Percentiles rank a stretch among this genome's conserved stretches.
These are phyloP conservation scores for Phymanthus crucifer DNA, from an alignment of 92 coral and sea anemone species.

Conservation along the genomic window DNA sequence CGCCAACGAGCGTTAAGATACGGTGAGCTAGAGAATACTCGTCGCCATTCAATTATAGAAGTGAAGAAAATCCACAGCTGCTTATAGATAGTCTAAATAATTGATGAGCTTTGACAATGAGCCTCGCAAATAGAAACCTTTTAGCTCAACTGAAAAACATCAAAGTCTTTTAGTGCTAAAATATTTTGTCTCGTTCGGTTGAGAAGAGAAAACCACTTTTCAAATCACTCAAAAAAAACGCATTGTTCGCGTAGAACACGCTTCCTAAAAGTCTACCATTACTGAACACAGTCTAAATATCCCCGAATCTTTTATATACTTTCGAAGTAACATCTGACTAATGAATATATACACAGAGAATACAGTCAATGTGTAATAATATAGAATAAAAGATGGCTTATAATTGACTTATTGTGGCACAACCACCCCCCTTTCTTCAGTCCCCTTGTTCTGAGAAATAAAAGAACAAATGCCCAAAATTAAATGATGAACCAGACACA, in stretches of 20 bases:
- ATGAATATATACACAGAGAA: background rate
- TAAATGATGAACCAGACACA: background rate
- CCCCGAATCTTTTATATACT: too few relatives aligned
- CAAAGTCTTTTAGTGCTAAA: slow-evolving; percentile 30
- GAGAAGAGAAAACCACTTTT: background rate
- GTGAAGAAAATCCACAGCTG: slow-evolving; percentile 16
- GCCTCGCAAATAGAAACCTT: slow-evolving; percentile 50
- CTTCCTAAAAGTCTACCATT: background rate
- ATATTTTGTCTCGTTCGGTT: slow-evolving; percentile 46
- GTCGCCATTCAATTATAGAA: slow-evolving; percentile 11
- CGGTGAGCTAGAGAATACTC: slow-evolving; percentile 16
- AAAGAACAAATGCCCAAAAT: background rate
- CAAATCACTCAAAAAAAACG: background rate
- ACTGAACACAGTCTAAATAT: too few relatives aligned
- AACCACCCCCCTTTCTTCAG: background rate
- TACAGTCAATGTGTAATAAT: background rate
- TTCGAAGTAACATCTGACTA: too few relatives aligned
- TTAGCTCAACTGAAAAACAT: slow-evolving; percentile 42
- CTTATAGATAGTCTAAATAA: slow-evolving; percentile 7
- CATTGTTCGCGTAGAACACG: background rate
- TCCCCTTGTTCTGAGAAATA: background rate
- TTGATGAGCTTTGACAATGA: slow-evolving; percentile 38
- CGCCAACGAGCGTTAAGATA: slow-evolving; percentile 38
- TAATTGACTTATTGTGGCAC: background rate
- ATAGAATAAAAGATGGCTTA: background rate